A percentile compares a stretch with the other conserved stretches of the same genome.
Evolutionary conservation across 2,797 vertebrate species (phyloP).

Genomic region (Spinus olivaceus): DNA sequence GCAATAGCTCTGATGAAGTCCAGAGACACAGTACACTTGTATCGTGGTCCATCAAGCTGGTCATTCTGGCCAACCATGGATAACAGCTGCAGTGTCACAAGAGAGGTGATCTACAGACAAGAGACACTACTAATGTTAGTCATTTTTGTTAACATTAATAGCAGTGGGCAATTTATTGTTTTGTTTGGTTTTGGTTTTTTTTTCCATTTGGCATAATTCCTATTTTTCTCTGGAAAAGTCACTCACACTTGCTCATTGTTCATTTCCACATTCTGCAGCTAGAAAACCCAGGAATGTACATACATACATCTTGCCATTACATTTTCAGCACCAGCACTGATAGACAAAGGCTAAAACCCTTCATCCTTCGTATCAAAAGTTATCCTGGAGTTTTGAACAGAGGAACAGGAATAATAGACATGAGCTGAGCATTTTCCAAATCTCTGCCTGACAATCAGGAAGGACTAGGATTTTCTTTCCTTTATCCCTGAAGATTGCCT

Average conservation of each 20-base stretch:
- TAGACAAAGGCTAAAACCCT: not conserved
- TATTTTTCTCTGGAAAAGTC: not conserved
- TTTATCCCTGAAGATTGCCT: not conserved
- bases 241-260: not conserved
- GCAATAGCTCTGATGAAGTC: slow-evolving; percentile 90
- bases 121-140: not conserved
- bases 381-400: not conserved
- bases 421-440: not conserved
- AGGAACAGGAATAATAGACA: not conserved
- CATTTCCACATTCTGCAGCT: not conserved
- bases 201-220: not conserved
- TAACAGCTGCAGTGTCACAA: slow-evolving; percentile 88
- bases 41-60: slow-evolving; percentile 92
- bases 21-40: slow-evolving; percentile 92
- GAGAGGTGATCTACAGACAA: slow-evolving; percentile 75
- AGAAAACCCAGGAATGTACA: not conserved
- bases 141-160: not conserved
- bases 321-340: not conserved
- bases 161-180: not conserved
- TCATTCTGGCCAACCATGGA: slow-evolving; percentile 86
- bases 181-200: not conserved
- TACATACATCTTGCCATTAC: not conserved
- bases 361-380: not conserved
- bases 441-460: not conserved
- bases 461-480: not conserved